A percentile compares a stretch with the other conserved stretches of the same genome.
Conservation (phyloP, 2,797 vertebrate species). For the Mormyrus hasselquistii region DNA sequence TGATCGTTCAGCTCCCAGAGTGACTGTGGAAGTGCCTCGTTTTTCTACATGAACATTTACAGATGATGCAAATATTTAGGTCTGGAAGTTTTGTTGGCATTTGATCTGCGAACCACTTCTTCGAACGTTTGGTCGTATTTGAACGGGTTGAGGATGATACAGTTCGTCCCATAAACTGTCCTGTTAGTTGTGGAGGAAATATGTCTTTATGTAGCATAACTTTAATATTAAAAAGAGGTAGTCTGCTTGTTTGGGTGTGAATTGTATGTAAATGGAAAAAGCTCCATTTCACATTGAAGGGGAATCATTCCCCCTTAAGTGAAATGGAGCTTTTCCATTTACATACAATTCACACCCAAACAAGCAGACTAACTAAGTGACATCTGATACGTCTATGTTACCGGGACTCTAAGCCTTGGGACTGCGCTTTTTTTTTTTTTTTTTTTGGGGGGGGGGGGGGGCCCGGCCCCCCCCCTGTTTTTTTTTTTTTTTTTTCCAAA, state of each 20-base stretch:
- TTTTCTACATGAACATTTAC: not conserved
- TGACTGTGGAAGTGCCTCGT: not conserved
- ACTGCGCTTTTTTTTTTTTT: not conserved
- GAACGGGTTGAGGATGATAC: not conserved
- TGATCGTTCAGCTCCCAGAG: not conserved
- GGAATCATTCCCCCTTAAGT: not conserved
- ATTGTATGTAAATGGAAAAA: not conserved
- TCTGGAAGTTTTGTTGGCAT: not conserved
- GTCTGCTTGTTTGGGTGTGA: not conserved
- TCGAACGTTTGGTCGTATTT: not conserved
- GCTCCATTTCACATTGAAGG: not conserved
- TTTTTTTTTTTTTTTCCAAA: not conserved
- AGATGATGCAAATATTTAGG: not conserved
- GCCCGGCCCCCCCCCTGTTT: not conserved
- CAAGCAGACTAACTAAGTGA: not conserved
- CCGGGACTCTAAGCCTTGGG: not conserved
- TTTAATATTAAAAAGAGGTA: not conserved
- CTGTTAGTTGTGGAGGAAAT: not conserved
- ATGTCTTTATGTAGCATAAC: not conserved
- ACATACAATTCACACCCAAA: too few species aligned
- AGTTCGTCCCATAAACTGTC: not conserved
- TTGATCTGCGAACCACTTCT: not conserved
- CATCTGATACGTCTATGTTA: not conserved
- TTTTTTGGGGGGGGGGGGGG: not conserved
- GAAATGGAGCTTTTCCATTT: not conserved